phyloP scores from a whole-genome alignment of 2,888 invertebrate species.

The Pollenia angustigena region DNA sequence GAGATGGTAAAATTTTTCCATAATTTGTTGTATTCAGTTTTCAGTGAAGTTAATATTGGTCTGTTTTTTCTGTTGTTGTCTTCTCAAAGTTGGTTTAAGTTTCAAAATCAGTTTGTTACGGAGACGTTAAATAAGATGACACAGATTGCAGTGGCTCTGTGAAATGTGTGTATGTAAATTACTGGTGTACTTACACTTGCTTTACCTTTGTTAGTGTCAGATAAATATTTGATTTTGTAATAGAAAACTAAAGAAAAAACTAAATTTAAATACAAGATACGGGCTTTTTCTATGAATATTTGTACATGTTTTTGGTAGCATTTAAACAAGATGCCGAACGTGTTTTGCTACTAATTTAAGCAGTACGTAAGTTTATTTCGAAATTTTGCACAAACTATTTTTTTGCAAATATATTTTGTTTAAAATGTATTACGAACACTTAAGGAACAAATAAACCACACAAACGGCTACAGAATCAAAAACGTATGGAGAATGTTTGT shows the following conservation, averaged over 20 bases:
- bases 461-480: no score
- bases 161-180: background rate
- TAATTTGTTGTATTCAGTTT: background rate
- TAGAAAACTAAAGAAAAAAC: background rate
- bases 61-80: conserved; percentile 1
- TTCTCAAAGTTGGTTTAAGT: conserved; percentile 1
- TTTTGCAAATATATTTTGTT: no score
- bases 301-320: background rate
- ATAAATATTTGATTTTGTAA: conserved; percentile 55
- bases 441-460: no score
- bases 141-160: conserved; percentile 13
- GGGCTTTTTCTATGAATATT: background rate
- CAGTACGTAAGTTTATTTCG: conserved; percentile 10
- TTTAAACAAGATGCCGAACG: background rate
- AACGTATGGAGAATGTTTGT: no score
- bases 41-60: background rate
- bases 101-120: conserved; percentile 56
- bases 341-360: background rate
- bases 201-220: conserved; percentile 21
- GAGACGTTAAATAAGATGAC: conserved; percentile 43
- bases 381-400: background rate
- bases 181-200: background rate
- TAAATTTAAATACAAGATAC: conserved; percentile 1
- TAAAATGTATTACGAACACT: no score
- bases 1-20: background rate